Evolutionary conservation across 2,113 vertebrate species (phyloP).

Genomic region (Siniperca chuatsi): DNA sequence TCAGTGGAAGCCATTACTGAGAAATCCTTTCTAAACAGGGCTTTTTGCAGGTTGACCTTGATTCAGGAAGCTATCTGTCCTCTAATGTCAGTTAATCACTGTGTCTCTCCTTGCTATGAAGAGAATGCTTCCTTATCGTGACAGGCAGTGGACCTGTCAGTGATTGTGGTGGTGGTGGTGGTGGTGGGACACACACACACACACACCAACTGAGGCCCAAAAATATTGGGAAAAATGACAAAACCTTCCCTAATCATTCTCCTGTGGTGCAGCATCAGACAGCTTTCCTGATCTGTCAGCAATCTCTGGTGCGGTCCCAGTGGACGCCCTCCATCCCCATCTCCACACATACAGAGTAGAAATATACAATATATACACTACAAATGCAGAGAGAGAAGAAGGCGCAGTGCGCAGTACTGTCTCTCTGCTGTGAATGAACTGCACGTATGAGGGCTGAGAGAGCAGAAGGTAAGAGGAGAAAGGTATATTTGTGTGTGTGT

Average conservation of each 20-base stretch:
- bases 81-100: conserved; percentile 36
- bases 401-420: neutral
- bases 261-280: conserved; percentile 35
- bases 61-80: conserved; percentile 37
- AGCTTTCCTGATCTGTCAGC: conserved; percentile 53
- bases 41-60: conserved; percentile 50
- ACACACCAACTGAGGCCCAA: neutral
- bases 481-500: conserved; percentile 11
- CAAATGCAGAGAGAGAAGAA: conserved; percentile 8
- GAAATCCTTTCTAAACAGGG: conserved; percentile 28
- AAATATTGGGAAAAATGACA: conserved; percentile 49
- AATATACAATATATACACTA: neutral
- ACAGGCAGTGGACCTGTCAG: conserved; percentile 40
- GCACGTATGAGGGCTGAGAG: neutral
- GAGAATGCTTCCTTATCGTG: conserved; percentile 52
- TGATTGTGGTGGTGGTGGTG: neutral
- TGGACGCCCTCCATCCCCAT: conserved; percentile 31
- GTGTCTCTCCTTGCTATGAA: conserved; percentile 15
- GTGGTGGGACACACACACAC: no score
- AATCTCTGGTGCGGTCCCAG: conserved; percentile 14
- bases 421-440: neutral
- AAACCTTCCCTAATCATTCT: conserved; percentile 50
- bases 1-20: conserved; percentile 19
- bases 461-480: neutral
- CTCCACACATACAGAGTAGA: conserved; percentile 19